These are phyloP conservation scores for Anthrax anthrax DNA, from an alignment of 2,888 invertebrate species.

Conservation along the genomic window DNA sequence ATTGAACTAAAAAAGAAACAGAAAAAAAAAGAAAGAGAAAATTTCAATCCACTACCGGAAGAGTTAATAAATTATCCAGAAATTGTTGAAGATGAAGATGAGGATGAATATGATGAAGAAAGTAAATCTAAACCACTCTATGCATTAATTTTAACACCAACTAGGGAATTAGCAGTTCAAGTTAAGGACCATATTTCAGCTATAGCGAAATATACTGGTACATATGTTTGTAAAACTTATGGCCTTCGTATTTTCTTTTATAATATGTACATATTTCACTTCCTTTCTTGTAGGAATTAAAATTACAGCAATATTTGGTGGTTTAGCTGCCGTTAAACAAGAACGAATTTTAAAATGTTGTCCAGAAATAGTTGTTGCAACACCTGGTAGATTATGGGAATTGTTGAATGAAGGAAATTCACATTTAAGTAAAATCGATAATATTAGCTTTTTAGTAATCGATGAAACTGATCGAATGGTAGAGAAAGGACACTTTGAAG, in stretches of 20 bases:
- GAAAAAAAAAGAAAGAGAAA: constrained; percentile 23
- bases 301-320: constrained; percentile 81
- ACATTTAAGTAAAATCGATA: constrained; percentile 56
- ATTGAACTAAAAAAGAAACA: constrained; percentile 25
- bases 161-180: constrained; percentile 91
- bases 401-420: constrained; percentile 63
- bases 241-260: no score
- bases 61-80: constrained; percentile 19
- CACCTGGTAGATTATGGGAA: constrained; percentile 96
- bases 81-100: constrained; percentile 14
- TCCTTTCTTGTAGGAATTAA: constrained; percentile 34
- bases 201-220: constrained; percentile 61
- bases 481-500: constrained; percentile 90
- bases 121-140: constrained; percentile 38
- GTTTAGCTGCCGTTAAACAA: constrained; percentile 88
- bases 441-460: constrained; percentile 77
- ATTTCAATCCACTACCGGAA: constrained; percentile 33
- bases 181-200: constrained; percentile 71
- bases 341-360: constrained; percentile 64
- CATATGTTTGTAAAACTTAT: no score
- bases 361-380: constrained; percentile 93
- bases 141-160: constrained; percentile 86
- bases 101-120: constrained; percentile 14
- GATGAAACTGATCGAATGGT: constrained; percentile 99
- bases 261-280: background rate